A percentile compares a stretch with the other conserved stretches of the same genome.
phyloP scores from a whole-genome alignment of 1,140 invertebrate species.

The Leguminivora glycinivorella region DNA sequence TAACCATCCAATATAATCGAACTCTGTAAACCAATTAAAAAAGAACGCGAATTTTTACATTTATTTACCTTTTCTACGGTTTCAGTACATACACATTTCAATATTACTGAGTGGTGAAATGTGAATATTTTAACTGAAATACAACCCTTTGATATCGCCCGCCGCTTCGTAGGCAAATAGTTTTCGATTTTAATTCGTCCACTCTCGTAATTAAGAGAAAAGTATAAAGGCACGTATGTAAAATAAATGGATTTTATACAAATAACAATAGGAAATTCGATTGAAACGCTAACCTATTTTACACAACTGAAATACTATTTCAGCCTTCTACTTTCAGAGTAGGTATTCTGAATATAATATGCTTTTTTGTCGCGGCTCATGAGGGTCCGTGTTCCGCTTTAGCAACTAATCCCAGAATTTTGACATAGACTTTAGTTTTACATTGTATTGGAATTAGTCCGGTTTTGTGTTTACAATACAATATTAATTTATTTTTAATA shows the following conservation, averaged over 20 bases:
- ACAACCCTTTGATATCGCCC: slow-evolving; percentile 17
- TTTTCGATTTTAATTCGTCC: background rate
- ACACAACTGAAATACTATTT: too few relatives aligned
- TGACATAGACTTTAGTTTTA: too few relatives aligned
- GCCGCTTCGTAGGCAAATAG: slow-evolving; percentile 1
- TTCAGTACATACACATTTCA: slow-evolving; percentile 10
- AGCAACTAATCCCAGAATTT: too few relatives aligned
- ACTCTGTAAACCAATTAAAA: background rate
- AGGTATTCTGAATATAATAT: too few relatives aligned
- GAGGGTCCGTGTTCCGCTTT: too few relatives aligned
- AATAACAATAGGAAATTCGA: background rate
- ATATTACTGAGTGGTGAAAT: background rate
- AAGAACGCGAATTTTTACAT: background rate
- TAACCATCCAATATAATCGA: background rate
- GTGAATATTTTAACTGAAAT: slow-evolving; percentile 18
- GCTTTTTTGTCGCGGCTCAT: too few relatives aligned
- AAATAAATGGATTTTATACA: background rate
- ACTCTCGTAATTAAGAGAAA: slow-evolving; percentile 13
- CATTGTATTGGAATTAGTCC: too few relatives aligned
- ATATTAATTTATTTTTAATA: too few relatives aligned
- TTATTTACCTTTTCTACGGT: slow-evolving; percentile 1
- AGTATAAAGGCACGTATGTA: background rate
- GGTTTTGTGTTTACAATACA: too few relatives aligned
- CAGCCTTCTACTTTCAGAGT: too few relatives aligned
- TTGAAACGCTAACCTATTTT: background rate